Conservation (phyloP, 92 coral and sea anemone species). For the Chrysogorgia sp. region DNA sequence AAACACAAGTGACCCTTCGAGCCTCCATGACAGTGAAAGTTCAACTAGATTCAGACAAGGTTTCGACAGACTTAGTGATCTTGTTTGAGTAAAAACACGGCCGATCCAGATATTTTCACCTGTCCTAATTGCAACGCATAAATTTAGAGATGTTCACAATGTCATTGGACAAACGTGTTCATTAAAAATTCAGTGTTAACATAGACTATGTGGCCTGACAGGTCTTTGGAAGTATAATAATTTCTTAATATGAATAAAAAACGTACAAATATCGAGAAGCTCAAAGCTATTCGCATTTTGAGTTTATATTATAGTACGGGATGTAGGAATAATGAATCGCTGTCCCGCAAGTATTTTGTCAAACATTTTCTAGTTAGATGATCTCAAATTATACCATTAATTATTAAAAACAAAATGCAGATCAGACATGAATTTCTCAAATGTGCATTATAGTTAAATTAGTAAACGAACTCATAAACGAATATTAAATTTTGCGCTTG, state of each 20-base stretch:
- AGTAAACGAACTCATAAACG: background rate
- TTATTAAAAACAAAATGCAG: background rate
- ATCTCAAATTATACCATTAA: background rate
- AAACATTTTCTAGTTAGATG: background rate
- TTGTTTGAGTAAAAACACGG: constrained; percentile 8
- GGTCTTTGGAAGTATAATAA: constrained; percentile 22
- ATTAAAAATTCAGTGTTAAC: constrained; percentile 28
- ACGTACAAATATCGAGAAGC: no score
- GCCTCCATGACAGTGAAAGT: constrained; percentile 19
- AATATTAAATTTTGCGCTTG: background rate
- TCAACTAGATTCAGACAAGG: background rate
- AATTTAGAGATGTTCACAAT: constrained; percentile 3
- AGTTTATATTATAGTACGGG: no score
- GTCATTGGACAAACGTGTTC: constrained; percentile 13
- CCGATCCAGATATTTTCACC: constrained; percentile 22
- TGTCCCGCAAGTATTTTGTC: no score
- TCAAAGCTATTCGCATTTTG: no score
- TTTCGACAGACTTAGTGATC: constrained; percentile 8
- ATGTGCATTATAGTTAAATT: background rate
- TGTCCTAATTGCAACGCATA: constrained; percentile 32
- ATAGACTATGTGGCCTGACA: constrained; percentile 11
- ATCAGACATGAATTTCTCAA: background rate
- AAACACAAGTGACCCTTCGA: background rate
- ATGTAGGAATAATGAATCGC: no score
- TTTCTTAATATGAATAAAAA: background rate